phyloP scores from a whole-genome alignment of 1,140 invertebrate genomes.

The Diachasma alloeum region DNA sequence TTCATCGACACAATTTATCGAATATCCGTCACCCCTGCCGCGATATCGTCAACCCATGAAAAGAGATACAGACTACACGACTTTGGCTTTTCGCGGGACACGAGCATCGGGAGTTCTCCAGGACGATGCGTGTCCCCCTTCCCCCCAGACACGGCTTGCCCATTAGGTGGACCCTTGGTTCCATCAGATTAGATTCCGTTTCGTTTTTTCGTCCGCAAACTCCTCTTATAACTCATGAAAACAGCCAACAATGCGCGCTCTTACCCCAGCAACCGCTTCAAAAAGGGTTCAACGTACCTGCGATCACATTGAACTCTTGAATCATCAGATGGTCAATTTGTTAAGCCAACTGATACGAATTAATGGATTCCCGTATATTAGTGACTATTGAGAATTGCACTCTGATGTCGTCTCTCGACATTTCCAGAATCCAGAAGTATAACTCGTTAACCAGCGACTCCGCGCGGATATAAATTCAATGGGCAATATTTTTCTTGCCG shows the following conservation, averaged over 20 bases:
- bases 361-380: background rate
- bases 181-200: constrained; percentile 44
- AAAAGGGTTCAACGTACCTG: background rate
- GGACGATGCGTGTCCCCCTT: constrained; percentile 36
- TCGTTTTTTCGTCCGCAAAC: constrained; percentile 33
- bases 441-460: constrained; percentile 40
- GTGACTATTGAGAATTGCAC: background rate
- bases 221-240: background rate
- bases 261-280: background rate
- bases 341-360: background rate
- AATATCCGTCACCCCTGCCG: constrained; percentile 7
- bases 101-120: constrained; percentile 28
- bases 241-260: constrained; percentile 17
- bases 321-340: constrained; percentile 3
- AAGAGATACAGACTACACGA: constrained; percentile 36
- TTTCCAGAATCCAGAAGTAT: background rate
- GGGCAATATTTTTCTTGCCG: constrained; percentile 44
- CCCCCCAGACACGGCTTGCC: constrained; percentile 39
- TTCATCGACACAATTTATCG: background rate
- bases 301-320: background rate
- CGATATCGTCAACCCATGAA: constrained; percentile 34
- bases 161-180: constrained; percentile 42
- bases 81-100: constrained; percentile 37
- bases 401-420: background rate
- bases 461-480: constrained; percentile 53